Base-by-base conservation (phyloP, 2,113 vertebrate species). In the Mesocricetus auratus region DNA sequence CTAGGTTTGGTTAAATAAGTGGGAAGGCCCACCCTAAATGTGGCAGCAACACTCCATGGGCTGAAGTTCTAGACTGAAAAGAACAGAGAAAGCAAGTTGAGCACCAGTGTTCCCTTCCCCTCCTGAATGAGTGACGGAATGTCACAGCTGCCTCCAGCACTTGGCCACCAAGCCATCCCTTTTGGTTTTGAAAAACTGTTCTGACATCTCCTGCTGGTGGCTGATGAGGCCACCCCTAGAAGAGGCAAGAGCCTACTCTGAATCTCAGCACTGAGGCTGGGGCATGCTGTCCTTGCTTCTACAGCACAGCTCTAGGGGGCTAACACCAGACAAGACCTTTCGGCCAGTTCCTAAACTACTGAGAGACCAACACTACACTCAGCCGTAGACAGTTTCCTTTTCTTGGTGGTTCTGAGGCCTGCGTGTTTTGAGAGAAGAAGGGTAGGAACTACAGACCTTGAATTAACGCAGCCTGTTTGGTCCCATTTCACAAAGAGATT, bases 271-370 rank as follows among this genome's bases (percentile, higher is more conserved):
- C 33, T 47, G 83, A 3, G 0, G 0, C 2, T 0, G 19, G 45
- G 50, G 0, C 0, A 5, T 11, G 45, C 17, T 86, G n/a, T 56
- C 13, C 56, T 64, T 56, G 0, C 0, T 0, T 71, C 77, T 9
- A 6, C 5, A 39, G 11, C 16, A 8, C 10, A 39, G 39, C n/a
- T 68, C 36, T 33, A 17, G 47, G 42, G 66, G 33, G 12, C 64
- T 73, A 36, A 68, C 5, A 39, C 53, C 26, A 11, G 74, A 33
- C 0, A 0, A 36, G 22, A 1, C 13, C 24, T 56, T 66, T 79
- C 77, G 64, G 9, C 45, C 50, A 17, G 83, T 47, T 74, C 6
- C 73, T 21, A 17, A 90, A 45, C 86, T 64, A 16, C 5, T 73
- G 12, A 66, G 31, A 82, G 71, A 50, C 42, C 42, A 42, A 3